These are phyloP conservation scores for Eolophus roseicapilla DNA, from an alignment of 2,113 vertebrate genomes.

Conservation along the genomic window DNA sequence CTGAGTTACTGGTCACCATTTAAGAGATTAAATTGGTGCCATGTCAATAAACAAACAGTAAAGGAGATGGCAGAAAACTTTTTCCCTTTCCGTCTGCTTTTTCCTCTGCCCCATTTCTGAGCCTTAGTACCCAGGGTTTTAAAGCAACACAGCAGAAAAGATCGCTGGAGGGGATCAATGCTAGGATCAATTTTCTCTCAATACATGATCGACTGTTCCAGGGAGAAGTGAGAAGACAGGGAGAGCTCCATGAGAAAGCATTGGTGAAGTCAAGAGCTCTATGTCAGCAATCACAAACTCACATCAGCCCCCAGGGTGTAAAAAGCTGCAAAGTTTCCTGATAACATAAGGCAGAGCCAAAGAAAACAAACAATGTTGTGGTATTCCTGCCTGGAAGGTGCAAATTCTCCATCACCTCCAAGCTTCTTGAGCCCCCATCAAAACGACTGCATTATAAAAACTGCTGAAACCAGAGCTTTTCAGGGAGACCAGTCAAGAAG, in stretches of 20 bases:
- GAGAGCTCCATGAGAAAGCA: not conserved
- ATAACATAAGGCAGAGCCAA: slow-evolving; percentile 36
- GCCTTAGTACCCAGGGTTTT: not conserved
- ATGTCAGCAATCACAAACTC: not conserved
- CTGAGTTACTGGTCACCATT: not conserved
- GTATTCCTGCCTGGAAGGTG: slow-evolving; percentile 58
- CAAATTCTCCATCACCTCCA: slow-evolving; percentile 23
- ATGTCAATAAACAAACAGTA: slow-evolving; percentile 35
- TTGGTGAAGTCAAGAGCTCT: not conserved
- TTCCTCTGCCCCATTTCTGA: not conserved
- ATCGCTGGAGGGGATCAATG: not conserved
- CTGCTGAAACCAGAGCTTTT: slow-evolving; percentile 54
- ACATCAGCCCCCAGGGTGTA: slow-evolving; percentile 10
- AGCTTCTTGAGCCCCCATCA: not conserved
- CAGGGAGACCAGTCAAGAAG: slow-evolving; percentile 15
- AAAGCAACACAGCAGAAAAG: not conserved
- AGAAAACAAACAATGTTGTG: slow-evolving; percentile 12
- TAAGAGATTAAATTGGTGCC: slow-evolving; percentile 4
- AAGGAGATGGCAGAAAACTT: slow-evolving; percentile 3
- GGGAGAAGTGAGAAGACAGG: not conserved
- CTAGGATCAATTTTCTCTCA: not conserved
- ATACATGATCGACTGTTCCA: not conserved
- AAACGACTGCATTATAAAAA: slow-evolving; percentile 48
- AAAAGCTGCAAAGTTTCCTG: slow-evolving; percentile 14
- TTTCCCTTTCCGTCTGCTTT: not conserved